A percentile compares a stretch with the other conserved stretches of the same genome.
These are phyloP conservation scores for Macrosteles quadrilineatus DNA, from an alignment of 1,140 invertebrate species.

Conservation along the genomic window DNA sequence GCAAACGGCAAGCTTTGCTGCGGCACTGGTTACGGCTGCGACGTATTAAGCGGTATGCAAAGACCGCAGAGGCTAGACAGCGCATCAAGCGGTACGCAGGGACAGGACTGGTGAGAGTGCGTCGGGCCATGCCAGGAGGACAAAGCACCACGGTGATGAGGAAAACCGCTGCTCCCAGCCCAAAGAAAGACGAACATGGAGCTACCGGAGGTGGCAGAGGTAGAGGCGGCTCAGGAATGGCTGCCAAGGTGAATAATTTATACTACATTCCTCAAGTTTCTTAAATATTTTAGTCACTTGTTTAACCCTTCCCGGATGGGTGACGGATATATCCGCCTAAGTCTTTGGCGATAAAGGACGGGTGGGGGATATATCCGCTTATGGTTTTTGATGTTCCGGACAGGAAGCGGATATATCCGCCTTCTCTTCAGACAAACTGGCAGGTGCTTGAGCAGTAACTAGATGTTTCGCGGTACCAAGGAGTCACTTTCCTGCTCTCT, in stretches of 20 bases:
- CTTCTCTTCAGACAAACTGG: no score
- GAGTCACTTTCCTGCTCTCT: no score
- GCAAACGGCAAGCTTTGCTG: slow-evolving; percentile 25
- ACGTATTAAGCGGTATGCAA: neutral
- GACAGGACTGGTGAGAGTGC: slow-evolving; percentile 20
- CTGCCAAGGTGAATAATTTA: slow-evolving; percentile 14
- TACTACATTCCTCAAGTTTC: no score
- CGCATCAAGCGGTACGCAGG: neutral
- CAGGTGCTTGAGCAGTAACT: no score
- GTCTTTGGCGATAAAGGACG: no score
- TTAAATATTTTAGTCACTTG: no score
- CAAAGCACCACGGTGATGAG: slow-evolving; percentile 39
- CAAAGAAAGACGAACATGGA: slow-evolving; percentile 15
- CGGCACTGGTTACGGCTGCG: slow-evolving; percentile 2
- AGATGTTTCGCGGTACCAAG: no score
- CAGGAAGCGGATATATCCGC: no score
- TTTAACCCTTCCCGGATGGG: no score
- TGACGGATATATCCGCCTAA: no score
- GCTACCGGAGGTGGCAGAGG: slow-evolving; percentile 7
- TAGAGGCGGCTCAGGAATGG: neutral
- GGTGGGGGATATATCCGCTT: no score
- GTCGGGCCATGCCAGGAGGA: slow-evolving; percentile 38
- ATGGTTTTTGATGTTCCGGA: no score
- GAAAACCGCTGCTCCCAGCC: slow-evolving; percentile 22
- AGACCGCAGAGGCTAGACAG: neutral